A percentile compares a stretch with the other conserved stretches of the same genome.
These are phyloP conservation scores for Micrasema longulum DNA, from an alignment of 1,140 invertebrate genomes.

Conservation along the genomic window DNA sequence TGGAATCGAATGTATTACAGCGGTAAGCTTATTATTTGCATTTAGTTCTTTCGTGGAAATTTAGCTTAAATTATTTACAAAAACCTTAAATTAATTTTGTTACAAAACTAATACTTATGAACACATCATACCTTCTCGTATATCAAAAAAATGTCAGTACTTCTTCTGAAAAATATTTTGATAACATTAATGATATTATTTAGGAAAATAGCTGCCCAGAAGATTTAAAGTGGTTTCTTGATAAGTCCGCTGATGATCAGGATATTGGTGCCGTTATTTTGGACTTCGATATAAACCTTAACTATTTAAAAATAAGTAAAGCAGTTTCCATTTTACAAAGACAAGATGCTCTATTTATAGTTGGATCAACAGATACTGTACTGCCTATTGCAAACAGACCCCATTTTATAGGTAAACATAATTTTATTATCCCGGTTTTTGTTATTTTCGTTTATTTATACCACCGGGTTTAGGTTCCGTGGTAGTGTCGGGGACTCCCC, in stretches of 20 bases:
- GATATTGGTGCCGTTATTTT: slow-evolving; percentile 59
- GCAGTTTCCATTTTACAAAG: slow-evolving; percentile 55
- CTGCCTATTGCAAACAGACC: slow-evolving; percentile 53
- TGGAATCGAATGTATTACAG: slow-evolving; percentile 57
- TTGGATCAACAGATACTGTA: slow-evolving; percentile 57
- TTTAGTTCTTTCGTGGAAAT: not conserved
- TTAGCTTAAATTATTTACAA: not conserved
- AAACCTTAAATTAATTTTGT: not conserved
- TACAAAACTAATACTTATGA: not conserved
- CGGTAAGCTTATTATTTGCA: slow-evolving; percentile 48
- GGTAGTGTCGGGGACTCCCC: not conserved
- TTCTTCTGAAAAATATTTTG: not conserved
- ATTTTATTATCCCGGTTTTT: not conserved
- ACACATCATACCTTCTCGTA: not conserved
- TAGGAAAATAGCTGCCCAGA: slow-evolving; percentile 53
- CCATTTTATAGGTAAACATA: slow-evolving; percentile 7
- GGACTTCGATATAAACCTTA: slow-evolving; percentile 61
- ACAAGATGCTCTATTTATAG: slow-evolving; percentile 57
- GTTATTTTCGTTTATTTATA: not conserved
- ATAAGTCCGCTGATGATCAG: slow-evolving; percentile 52
- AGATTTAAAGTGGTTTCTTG: slow-evolving; percentile 47
- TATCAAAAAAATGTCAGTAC: not conserved
- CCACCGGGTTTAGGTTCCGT: not conserved
- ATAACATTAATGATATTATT: not conserved
- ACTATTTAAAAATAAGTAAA: slow-evolving; percentile 57